Base-by-base conservation (phyloP, 2,888 invertebrate genomes). In the Plebejus argus region DNA sequence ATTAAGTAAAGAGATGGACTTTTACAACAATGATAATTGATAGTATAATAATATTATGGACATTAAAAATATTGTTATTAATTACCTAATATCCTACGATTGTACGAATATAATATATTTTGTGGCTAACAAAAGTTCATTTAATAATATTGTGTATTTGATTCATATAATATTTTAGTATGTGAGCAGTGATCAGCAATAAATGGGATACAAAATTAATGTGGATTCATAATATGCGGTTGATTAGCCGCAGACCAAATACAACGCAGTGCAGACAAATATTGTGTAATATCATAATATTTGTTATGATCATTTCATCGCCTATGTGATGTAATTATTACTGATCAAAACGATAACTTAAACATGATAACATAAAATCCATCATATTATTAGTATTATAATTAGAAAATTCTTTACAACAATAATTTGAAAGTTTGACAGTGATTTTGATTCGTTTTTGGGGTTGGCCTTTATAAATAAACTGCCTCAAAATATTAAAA, bases 201-300 rank as follows among this genome's bases (percentile, higher is more conserved):
- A 66, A 66, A 66, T 66, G 28, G 28, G 15, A 66, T 28, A 66
- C 15, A 28, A 33, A 66, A 66, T 66, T 28, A 33, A 66, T 66
- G 66, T 66, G 15, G 28, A 33, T 28, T 28, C 66, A 15, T 28
- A 66, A 15, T 28, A 66, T 66, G 66, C 15, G 66, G 28, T 66
- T 66, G 66, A 66, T 28, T 28, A 66, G 66, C 28, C 66, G 66
- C 66, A 66, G 28, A 66, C 61, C 61, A 61, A 61, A 61, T 33
- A 28, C 18, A 66, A 66, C 66, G 33, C 66, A 66, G 28, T 66
- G 66, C 28, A 66, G 66, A 33, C 66, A 66, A 66, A 6, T 66
- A 66, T 4, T 66, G 20, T 66, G 33, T 66, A 66, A 66, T 66
- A 28, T 33, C 28, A 33, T 66, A 33, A 66, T 28, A 66, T 33